Base-by-base conservation (phyloP, 2,113 vertebrate species). In the Sorex araneus region DNA sequence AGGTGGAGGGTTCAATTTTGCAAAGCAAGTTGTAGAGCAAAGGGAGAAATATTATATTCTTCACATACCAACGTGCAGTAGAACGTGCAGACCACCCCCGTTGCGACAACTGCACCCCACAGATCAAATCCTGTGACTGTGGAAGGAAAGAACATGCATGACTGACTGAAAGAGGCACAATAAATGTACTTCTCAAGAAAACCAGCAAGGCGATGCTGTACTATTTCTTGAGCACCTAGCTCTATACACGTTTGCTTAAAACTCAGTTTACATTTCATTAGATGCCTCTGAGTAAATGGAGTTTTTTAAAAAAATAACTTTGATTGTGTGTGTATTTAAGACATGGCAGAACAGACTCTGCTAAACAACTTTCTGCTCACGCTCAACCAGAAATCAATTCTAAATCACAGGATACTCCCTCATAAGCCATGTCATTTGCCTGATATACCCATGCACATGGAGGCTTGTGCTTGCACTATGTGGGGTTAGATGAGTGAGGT, bases 51-150 rank as follows among this genome's bases (percentile, higher is more conserved):
- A 21, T 66, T 0, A 16, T 30, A 16, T 30, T 18, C 16, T 60
- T 90, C 30, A 90, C 98, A 13, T 98, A 99, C 99, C 98, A 99
- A 47, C 1, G 99, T 98, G 75, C 98, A 99, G 97, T 99, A 99
- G 96, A 99, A 99, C 9, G 98, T 99, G 79, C 99, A 99, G 80
- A 99, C 98, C 50, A 98, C 92, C 4, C 99, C 99, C 9, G 98
- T 99, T n/a, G 98, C 98, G 71, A 98, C 96, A 16, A 99, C 97
- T 2, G 98, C 98, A 0, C 99, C 98, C 99, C 99, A 99, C 74
- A 99, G 98, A 87, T 98, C 95, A 75, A 99, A 97, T 36, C 98
- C 98, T n/a, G 98, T 99, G 32, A 99, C 99, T 99, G 96, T 82
- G 93, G 97, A 88, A 95, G 81, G 66, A 36, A 90, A 90, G 50